Evolutionary conservation across 2,888 invertebrate genomes (phyloP).

Genomic region (Diploptera punctata): DNA sequence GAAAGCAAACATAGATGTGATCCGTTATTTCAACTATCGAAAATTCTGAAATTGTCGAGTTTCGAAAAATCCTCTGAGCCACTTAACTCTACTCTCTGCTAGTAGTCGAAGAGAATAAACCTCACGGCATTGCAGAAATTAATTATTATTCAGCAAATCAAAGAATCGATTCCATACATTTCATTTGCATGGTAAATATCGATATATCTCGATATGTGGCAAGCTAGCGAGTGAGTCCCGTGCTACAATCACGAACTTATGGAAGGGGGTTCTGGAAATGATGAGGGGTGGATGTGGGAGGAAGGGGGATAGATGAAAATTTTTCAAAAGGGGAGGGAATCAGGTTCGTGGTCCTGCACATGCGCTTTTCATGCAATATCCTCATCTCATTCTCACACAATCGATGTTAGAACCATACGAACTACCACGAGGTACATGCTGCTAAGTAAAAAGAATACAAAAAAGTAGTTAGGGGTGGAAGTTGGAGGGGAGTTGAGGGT

Average conservation of each 20-base stretch:
- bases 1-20: no score
- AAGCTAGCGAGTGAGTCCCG: slow-evolving; percentile 10
- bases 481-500: background rate
- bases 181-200: slow-evolving; percentile 39
- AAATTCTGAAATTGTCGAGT: no score
- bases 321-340: background rate
- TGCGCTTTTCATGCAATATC: slow-evolving; percentile 4
- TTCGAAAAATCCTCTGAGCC: no score
- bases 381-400: background rate
- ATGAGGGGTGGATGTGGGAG: background rate
- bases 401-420: slow-evolving; percentile 3
- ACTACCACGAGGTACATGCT: background rate
- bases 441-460: slow-evolving; percentile 4
- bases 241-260: slow-evolving; percentile 3
- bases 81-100: no score
- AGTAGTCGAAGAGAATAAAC: background rate
- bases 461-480: slow-evolving; percentile 8
- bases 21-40: no score
- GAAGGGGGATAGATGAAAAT: background rate
- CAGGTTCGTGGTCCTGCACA: background rate
- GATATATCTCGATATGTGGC: slow-evolving; percentile 31
- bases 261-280: background rate
- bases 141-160: slow-evolving; percentile 25
- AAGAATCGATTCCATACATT: slow-evolving; percentile 20
- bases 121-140: background rate